Conservation (phyloP, 2,797 vertebrate genomes). For the Hyperoplus immaculatus region DNA sequence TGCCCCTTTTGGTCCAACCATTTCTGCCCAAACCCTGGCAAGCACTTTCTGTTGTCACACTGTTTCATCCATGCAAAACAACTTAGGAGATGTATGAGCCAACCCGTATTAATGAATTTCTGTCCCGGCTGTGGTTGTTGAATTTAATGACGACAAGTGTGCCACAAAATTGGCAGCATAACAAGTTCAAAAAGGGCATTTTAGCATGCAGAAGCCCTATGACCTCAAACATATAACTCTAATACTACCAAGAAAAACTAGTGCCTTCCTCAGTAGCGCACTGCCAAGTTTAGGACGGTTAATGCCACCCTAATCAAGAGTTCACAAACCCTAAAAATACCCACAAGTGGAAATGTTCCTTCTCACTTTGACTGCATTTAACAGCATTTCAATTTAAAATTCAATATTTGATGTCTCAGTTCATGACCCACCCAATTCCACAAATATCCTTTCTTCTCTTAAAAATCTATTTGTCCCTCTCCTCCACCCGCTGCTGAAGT, state of each 20-base stretch:
- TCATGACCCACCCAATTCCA: constrained; percentile 50
- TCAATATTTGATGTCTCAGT: constrained; percentile 60
- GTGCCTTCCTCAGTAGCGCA: constrained; percentile 5
- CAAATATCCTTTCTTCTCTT: constrained; percentile 43
- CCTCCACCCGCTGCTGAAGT: constrained; percentile 23
- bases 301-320: constrained; percentile 50
- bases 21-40: not conserved
- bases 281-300: constrained; percentile 47
- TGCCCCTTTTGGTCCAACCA: constrained; percentile 10
- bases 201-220: not conserved
- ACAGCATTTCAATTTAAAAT: constrained; percentile 50
- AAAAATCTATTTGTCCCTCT: constrained; percentile 47
- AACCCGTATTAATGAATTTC: not conserved
- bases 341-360: constrained; percentile 23
- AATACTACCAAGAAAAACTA: constrained; percentile 30
- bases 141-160: not conserved
- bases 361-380: constrained; percentile 26
- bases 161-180: not conserved
- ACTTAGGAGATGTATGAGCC: not conserved
- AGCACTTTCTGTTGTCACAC: not conserved
- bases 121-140: not conserved
- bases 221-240: not conserved
- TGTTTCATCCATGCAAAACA: not conserved
- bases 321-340: constrained; percentile 28
- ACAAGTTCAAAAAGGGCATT: not conserved